Base-by-base conservation (phyloP, 2,888 invertebrate genomes). In the Sinohyriopsis cumingii region DNA sequence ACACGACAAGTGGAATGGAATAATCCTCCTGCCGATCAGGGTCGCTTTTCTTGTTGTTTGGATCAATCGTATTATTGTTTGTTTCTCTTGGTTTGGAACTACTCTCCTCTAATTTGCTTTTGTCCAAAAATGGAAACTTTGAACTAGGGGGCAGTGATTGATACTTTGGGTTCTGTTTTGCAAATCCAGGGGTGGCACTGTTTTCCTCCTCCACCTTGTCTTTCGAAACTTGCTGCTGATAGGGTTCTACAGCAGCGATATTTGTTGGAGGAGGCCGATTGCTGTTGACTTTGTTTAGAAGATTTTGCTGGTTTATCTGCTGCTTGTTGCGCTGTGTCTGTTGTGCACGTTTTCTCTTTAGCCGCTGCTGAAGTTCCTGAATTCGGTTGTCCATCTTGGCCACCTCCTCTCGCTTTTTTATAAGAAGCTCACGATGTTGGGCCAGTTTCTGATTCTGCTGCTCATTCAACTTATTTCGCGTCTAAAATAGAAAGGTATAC, bases 401-500 rank as follows among this genome's bases (percentile, higher is more conserved):
- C 92, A 97, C 94, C 91, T 98, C 97, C 80, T 96, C 96, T 88
- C 97, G 96, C 64, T 96, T 92, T 83, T 95, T 95, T 68, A 95
- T 94, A 84, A 98, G 91, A 60, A 96, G 95, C 85, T 97, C 95
- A 75, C 96, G 92, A 91, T 98, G 97, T 83, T 95, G 94, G 78
- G 95, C 94, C 82, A 98, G 93, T 84, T 96, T 93, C 81, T 94
- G 95, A 92, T 95, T 97, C 91, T 96, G 97, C 90, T 98, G 96
- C 91, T 97, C 95, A 91, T 97, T 96, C 91, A 98, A 92, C 91
- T 97, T 97, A 92, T 97, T 98, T 76, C 97, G 96, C 90, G 97
- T 96, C 97, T 98, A 92, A 20, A 93, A 92, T 54, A 33, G 6
- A 63, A 67, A 67, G 55, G 65, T 60, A 59, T 5, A 63, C 7